Conservation (phyloP, 2,888 invertebrate genomes). For the Molanna angustata region DNA sequence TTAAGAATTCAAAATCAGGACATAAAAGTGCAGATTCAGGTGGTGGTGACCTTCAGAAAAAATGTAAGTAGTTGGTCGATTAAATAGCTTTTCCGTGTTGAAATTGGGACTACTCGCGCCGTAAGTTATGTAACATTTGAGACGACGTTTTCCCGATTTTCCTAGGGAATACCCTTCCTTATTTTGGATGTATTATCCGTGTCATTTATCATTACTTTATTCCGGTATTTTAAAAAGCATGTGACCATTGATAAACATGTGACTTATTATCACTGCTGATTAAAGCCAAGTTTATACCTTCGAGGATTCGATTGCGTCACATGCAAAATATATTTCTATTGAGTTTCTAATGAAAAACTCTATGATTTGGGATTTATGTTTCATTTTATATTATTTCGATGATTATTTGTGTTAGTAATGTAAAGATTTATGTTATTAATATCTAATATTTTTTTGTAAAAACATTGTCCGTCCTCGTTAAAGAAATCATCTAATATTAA, state of each 20-base stretch:
- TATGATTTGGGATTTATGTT: too few species aligned
- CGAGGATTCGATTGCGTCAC: slow-evolving; percentile 22
- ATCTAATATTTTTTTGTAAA: too few species aligned
- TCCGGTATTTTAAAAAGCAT: slow-evolving; percentile 18
- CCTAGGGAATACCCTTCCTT: background rate
- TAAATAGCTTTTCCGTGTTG: slow-evolving; percentile 35
- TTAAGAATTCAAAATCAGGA: slow-evolving; percentile 51
- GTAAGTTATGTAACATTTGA: slow-evolving; percentile 29
- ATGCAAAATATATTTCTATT: too few species aligned
- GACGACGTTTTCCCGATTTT: slow-evolving; percentile 9
- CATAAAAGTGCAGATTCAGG: slow-evolving; percentile 48
- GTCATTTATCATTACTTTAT: slow-evolving; percentile 13
- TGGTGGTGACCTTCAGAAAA: slow-evolving; percentile 47
- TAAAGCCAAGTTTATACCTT: slow-evolving; percentile 9
- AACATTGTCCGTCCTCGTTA: too few species aligned
- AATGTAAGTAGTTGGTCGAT: slow-evolving; percentile 46
- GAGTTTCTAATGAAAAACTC: too few species aligned
- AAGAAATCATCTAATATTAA: too few species aligned
- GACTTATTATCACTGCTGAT: slow-evolving; percentile 18
- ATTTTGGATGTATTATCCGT: background rate
- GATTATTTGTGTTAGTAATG: too few species aligned
- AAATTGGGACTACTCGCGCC: slow-evolving; percentile 9
- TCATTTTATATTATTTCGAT: too few species aligned
- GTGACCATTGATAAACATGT: slow-evolving; percentile 28
- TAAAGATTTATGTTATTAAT: too few species aligned